A percentile compares a stretch with the other conserved stretches of the same genome.
Conservation (phyloP, 2,888 invertebrate species). For the Onchidella celtica region DNA sequence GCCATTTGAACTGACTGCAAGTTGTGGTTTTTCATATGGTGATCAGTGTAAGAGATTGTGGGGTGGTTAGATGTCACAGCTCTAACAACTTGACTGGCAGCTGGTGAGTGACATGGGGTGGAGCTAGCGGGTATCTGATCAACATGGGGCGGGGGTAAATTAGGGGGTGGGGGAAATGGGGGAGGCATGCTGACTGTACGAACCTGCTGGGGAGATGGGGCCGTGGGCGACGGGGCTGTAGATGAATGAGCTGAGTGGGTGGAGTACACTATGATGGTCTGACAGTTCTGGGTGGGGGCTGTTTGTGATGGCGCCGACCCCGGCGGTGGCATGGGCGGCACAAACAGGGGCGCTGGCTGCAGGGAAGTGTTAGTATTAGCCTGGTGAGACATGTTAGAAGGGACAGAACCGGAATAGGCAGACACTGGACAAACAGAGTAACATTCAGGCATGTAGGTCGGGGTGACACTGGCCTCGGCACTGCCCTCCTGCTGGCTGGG, state of each 20-base stretch:
- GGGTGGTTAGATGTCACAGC: slow-evolving; percentile 11
- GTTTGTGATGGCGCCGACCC: neutral
- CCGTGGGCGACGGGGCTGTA: slow-evolving; percentile 5
- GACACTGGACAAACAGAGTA: slow-evolving; percentile 25
- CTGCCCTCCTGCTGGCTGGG: slow-evolving; percentile 39
- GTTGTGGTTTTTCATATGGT: slow-evolving; percentile 4
- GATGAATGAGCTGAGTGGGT: neutral
- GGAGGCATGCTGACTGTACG: slow-evolving; percentile 37
- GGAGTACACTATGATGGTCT: slow-evolving; percentile 44
- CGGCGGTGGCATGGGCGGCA: slow-evolving; percentile 48
- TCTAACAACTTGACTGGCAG: slow-evolving; percentile 8
- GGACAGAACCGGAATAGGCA: neutral
- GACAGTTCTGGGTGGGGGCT: slow-evolving; percentile 39
- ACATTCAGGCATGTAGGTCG: slow-evolving; percentile 30
- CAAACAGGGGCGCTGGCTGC: slow-evolving; percentile 41
- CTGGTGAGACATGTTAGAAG: slow-evolving; percentile 9
- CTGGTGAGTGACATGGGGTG: slow-evolving; percentile 27
- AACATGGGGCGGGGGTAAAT: slow-evolving; percentile 37
- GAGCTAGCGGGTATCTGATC: slow-evolving; percentile 35
- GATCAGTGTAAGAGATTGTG: neutral
- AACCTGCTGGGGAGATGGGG: slow-evolving; percentile 29
- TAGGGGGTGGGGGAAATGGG: slow-evolving; percentile 37
- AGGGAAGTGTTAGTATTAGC: neutral
- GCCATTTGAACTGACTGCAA: neutral
- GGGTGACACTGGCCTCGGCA: neutral